These are phyloP conservation scores for Platyrinchus mystaceus DNA, from an alignment of 2,797 vertebrate species.

Conservation along the genomic window DNA sequence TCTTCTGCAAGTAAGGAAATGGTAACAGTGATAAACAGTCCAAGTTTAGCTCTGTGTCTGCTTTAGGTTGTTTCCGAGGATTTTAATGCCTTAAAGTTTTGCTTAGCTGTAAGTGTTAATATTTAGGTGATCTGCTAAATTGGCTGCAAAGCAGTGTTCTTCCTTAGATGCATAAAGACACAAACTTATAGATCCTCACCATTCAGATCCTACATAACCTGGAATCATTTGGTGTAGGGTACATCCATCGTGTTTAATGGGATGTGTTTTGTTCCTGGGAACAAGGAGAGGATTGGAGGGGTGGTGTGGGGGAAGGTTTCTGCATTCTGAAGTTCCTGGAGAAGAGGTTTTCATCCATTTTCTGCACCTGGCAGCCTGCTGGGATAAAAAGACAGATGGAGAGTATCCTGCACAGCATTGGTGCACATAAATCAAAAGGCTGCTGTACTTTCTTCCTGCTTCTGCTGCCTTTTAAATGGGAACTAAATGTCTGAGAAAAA, in stretches of 20 bases:
- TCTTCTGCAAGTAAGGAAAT: not conserved
- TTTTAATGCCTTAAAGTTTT: not conserved
- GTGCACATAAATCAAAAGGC: not conserved
- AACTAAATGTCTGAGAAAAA: not conserved
- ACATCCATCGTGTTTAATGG: accelerated
- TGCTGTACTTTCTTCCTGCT: not conserved
- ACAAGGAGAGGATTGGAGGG: not conserved
- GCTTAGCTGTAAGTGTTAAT: not conserved
- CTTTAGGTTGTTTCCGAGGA: not conserved
- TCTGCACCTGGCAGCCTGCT: not conserved
- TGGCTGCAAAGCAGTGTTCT: not conserved
- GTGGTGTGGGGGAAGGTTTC: not conserved
- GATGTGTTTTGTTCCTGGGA: not conserved
- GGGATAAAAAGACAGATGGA: not conserved
- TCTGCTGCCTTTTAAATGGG: not conserved
- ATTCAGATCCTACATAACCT: not conserved
- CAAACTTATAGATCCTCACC: not conserved
- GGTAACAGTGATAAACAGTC: not conserved
- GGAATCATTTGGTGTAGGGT: not conserved
- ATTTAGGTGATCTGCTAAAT: not conserved
- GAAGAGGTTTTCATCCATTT: not conserved
- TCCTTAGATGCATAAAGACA: not conserved
- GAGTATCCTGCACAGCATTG: not conserved
- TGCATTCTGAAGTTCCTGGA: not conserved
- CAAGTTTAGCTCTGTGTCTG: not conserved